These are phyloP conservation scores for Drosophila sordidapex DNA, from an alignment of 2,888 invertebrate species.

Conservation along the genomic window DNA sequence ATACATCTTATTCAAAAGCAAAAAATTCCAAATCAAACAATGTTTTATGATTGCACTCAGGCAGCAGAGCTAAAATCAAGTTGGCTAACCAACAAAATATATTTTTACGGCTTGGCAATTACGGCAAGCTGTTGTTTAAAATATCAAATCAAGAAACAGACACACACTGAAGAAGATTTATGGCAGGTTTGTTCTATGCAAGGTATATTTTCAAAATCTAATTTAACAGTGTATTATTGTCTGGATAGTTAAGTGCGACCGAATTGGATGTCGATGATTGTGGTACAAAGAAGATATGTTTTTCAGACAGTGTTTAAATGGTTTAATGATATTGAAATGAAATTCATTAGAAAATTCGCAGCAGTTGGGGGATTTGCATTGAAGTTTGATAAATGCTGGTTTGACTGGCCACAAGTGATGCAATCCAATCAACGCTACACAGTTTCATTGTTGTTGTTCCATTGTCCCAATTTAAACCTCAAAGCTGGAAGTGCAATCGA, in stretches of 20 bases:
- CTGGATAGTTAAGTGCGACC: not conserved
- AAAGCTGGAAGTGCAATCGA: constrained; percentile 42
- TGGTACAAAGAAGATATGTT: not conserved
- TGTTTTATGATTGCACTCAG: constrained; percentile 31
- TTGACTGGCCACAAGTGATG: constrained; percentile 9
- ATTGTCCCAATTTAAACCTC: constrained; percentile 63
- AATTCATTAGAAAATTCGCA: not conserved
- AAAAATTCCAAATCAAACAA: constrained; percentile 24
- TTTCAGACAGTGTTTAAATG: not conserved
- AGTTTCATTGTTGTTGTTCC: constrained; percentile 14
- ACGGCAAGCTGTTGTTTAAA: not conserved
- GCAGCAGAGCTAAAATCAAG: constrained; percentile 11
- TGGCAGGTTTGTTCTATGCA: not conserved
- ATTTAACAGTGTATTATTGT: not conserved
- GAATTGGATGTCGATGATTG: not conserved
- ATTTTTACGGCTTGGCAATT: constrained; percentile 31
- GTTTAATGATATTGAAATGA: not conserved
- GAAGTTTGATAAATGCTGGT: not conserved
- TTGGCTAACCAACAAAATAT: constrained; percentile 22
- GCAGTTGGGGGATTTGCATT: not conserved
- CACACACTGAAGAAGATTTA: not conserved
- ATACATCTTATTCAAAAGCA: not conserved
- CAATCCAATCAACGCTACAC: constrained; percentile 40
- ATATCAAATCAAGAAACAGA: not conserved
- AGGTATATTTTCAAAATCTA: not conserved